Conservation (phyloP, 2,113 vertebrate species). For the Mormyrus lacerda region DNA sequence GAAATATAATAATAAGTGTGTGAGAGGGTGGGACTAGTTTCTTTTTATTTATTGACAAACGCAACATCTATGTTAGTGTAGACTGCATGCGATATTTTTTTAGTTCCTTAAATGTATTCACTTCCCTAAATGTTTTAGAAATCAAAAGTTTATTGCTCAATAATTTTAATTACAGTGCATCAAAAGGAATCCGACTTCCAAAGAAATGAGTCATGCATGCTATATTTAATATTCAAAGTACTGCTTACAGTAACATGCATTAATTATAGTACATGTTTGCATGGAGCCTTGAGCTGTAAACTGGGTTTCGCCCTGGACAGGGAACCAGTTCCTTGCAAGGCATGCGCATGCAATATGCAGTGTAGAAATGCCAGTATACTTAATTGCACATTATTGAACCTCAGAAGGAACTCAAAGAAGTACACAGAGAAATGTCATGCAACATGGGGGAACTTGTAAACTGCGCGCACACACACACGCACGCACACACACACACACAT, state of each 20-base stretch:
- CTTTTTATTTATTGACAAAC: background rate
- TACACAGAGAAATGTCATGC: background rate
- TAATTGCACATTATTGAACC: background rate
- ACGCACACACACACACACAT: too few species aligned
- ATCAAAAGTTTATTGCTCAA: background rate
- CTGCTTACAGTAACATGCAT: background rate
- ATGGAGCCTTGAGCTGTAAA: background rate
- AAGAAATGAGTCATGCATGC: background rate
- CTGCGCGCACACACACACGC: background rate
- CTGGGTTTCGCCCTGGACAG: background rate
- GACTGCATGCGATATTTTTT: background rate
- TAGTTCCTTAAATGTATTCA: background rate
- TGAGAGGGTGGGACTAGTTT: background rate
- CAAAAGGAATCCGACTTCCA: background rate
- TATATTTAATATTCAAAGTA: background rate
- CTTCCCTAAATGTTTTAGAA: background rate
- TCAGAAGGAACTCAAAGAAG: background rate
- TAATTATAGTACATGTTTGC: background rate
- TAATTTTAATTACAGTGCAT: background rate
- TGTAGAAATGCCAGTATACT: background rate
- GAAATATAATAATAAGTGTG: background rate
- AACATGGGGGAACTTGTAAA: background rate
- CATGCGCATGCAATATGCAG: background rate
- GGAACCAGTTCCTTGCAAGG: background rate
- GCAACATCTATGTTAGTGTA: background rate